Conservation (phyloP, 2,113 vertebrate genomes). For the Boleophthalmus pectinirostris region DNA sequence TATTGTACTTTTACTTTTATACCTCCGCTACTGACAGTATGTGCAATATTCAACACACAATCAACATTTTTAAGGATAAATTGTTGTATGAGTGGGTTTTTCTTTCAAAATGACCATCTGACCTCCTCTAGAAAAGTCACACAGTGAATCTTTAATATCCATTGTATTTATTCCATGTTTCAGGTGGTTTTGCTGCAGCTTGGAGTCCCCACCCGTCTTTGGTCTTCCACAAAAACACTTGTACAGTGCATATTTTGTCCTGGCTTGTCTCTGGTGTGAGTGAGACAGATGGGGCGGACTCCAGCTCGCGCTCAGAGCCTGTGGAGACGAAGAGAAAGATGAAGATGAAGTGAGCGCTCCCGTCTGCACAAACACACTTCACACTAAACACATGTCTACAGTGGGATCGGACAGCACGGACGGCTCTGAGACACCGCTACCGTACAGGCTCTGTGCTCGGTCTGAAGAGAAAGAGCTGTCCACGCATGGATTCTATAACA, state of each 20-base stretch:
- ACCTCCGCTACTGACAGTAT: too few relatives aligned
- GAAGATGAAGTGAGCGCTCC: constrained; percentile 5
- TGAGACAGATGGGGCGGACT: constrained; percentile 1
- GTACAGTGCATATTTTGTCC: neutral
- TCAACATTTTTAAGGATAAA: too few relatives aligned
- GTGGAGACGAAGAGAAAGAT: neutral
- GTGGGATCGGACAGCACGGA: neutral
- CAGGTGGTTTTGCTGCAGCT: neutral
- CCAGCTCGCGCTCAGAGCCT: neutral
- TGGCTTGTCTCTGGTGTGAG: neutral
- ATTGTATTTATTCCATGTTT: neutral
- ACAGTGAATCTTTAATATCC: too few relatives aligned
- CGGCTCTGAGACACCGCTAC: neutral
- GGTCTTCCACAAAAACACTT: neutral
- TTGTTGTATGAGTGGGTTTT: too few relatives aligned
- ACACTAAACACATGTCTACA: neutral
- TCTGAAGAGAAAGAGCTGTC: too few relatives aligned
- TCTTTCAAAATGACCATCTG: too few relatives aligned
- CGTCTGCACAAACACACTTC: neutral
- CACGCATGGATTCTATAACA: too few relatives aligned
- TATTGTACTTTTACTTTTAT: too few relatives aligned
- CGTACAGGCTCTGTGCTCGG: neutral
- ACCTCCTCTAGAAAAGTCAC: too few relatives aligned
- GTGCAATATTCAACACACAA: too few relatives aligned
- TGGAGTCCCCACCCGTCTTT: neutral